A percentile compares a stretch with the other conserved stretches of the same genome.
Conservation (phyloP, 2,797 vertebrate species). For the Caiman crocodilus region DNA sequence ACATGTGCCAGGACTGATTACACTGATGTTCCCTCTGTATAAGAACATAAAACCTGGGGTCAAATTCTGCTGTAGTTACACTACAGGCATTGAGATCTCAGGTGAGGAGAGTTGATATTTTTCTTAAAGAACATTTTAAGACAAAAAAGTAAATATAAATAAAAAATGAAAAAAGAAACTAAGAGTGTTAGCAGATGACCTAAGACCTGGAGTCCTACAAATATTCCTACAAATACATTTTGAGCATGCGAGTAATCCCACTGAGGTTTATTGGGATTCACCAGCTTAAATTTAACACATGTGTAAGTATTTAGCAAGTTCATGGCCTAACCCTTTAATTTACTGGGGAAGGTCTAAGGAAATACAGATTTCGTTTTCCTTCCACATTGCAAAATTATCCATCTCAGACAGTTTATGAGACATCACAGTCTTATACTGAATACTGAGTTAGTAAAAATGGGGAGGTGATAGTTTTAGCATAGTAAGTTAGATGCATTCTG, state of each 20-base stretch:
- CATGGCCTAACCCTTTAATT: not conserved
- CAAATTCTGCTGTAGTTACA: not conserved
- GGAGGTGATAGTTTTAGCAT: not conserved
- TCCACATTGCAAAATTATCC: not conserved
- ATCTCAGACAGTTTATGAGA: not conserved
- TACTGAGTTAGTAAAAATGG: not conserved
- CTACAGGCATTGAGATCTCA: not conserved
- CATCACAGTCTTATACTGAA: not conserved
- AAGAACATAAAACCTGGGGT: not conserved
- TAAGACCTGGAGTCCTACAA: not conserved
- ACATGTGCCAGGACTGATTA: not conserved
- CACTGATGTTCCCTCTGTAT: not conserved
- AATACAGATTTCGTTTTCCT: not conserved
- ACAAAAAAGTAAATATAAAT: not conserved
- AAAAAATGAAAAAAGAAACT: not conserved
- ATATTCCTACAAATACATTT: not conserved
- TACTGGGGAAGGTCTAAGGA: not conserved
- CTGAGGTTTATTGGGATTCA: not conserved
- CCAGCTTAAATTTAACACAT: not conserved
- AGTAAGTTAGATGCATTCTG: not conserved
- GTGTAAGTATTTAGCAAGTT: not conserved
- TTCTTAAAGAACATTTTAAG: not conserved
- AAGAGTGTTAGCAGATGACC: not conserved
- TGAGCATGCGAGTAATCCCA: not conserved
- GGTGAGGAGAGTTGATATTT: not conserved